phyloP scores from a whole-genome alignment of 2,113 vertebrate species.

The Agapornis roseicollis region DNA sequence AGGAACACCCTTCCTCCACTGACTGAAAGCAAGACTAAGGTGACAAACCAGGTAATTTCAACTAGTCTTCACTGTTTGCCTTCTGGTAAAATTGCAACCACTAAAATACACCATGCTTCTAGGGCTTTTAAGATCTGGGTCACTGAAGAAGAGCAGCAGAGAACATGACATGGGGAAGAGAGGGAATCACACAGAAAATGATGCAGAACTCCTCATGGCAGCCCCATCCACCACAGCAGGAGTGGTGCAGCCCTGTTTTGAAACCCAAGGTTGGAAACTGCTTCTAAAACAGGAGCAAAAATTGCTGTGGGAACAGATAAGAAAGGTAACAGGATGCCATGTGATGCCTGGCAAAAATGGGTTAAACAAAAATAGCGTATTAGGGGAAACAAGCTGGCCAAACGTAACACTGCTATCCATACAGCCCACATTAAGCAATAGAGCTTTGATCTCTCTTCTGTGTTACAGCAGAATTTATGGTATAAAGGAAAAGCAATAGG shows the following conservation, averaged over 20 bases:
- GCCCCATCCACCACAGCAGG: neutral
- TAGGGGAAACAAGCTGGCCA: neutral
- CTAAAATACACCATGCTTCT: neutral
- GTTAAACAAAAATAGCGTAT: conserved; percentile 48
- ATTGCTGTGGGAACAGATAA: neutral
- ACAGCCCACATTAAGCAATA: neutral
- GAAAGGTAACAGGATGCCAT: neutral
- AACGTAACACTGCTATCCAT: conserved; percentile 12
- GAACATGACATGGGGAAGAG: rapidly evolving
- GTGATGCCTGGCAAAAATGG: neutral
- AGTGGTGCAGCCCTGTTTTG: neutral
- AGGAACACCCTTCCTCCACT: neutral
- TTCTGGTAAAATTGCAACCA: neutral
- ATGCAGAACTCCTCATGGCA: neutral
- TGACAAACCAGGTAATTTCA: neutral
- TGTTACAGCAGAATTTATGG: conserved; percentile 10
- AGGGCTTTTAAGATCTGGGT: neutral
- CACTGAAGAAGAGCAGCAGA: neutral
- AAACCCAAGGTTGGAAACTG: neutral
- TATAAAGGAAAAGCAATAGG: conserved; percentile 32
- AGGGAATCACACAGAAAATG: neutral
- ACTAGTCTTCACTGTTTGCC: neutral
- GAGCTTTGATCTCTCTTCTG: conserved; percentile 3
- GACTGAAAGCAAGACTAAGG: neutral
- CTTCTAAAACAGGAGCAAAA: neutral